Evolutionary conservation across 2,797 vertebrate genomes (phyloP).

Genomic region (Parotocinclus haroldoi): DNA sequence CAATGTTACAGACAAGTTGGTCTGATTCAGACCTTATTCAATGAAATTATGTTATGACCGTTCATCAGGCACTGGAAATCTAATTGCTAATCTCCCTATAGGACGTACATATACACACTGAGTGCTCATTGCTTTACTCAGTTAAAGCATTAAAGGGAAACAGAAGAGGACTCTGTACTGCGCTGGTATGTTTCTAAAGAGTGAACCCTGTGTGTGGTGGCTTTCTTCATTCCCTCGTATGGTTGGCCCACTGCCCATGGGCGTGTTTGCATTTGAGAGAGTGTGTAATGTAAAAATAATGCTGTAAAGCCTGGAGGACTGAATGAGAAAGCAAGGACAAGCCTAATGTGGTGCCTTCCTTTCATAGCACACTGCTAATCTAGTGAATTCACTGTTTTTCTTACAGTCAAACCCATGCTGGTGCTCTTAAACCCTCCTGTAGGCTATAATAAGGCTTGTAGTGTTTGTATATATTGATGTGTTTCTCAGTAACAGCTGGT

Average conservation of each 20-base stretch:
- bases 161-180: background rate
- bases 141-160: conserved; percentile 2
- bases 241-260: background rate
- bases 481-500: too few relatives aligned
- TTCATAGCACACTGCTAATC: background rate
- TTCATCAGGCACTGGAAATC: too few relatives aligned
- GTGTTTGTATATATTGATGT: background rate
- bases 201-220: background rate
- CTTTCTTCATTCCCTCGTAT: background rate
- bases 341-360: conserved; percentile 14
- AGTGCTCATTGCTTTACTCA: background rate
- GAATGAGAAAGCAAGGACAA: conserved; percentile 4
- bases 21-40: too few relatives aligned
- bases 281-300: conserved; percentile 14
- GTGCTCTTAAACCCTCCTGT: background rate
- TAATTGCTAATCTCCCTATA: background rate
- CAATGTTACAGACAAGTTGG: too few relatives aligned
- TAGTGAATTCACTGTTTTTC: too few relatives aligned
- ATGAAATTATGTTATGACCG: too few relatives aligned
- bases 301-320: conserved; percentile 14
- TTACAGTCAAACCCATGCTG: background rate
- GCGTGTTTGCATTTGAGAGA: conserved; percentile 5
- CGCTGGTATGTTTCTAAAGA: background rate
- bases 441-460: background rate
- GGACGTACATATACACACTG: background rate